These are phyloP conservation scores for Hyaena hyaena DNA, from an alignment of 2,113 vertebrate genomes.

Conservation along the genomic window DNA sequence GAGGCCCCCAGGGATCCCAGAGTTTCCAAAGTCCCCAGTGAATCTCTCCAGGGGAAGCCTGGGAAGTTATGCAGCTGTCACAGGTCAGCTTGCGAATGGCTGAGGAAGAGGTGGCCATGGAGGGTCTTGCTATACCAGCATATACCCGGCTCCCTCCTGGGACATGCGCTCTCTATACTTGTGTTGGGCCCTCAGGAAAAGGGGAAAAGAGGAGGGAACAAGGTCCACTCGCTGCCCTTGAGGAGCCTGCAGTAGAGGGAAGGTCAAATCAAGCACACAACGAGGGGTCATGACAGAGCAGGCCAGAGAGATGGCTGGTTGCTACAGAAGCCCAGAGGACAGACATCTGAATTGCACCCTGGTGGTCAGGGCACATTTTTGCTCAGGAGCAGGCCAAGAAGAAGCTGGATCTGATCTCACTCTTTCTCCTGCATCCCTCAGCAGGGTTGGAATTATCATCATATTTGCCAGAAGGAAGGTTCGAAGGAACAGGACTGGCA, in stretches of 20 bases:
- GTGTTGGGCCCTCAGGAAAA: fast-evolving
- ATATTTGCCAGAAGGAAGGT: not conserved
- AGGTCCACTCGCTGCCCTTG: not conserved
- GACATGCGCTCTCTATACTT: fast-evolving
- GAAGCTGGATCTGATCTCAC: not conserved
- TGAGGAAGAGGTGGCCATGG: too few relatives aligned
- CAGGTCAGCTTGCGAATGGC: not conserved
- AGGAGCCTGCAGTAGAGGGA: not conserved
- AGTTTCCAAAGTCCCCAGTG: not conserved
- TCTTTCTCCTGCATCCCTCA: not conserved
- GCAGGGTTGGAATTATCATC: not conserved
- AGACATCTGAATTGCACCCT: fast-evolving
- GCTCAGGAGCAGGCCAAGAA: not conserved
- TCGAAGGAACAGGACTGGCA: not conserved
- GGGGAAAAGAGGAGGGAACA: not conserved
- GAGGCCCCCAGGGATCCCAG: not conserved
- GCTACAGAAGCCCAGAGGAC: not conserved
- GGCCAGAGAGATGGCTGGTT: not conserved
- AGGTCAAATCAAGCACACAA: not conserved
- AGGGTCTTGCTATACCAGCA: not conserved
- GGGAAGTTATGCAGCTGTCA: not conserved
- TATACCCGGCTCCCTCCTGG: not conserved
- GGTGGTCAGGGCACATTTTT: not conserved
- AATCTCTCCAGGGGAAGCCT: not conserved
- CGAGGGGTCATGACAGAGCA: not conserved